Base-by-base conservation (phyloP, 2,888 invertebrate genomes). In the Andrena camellia region DNA sequence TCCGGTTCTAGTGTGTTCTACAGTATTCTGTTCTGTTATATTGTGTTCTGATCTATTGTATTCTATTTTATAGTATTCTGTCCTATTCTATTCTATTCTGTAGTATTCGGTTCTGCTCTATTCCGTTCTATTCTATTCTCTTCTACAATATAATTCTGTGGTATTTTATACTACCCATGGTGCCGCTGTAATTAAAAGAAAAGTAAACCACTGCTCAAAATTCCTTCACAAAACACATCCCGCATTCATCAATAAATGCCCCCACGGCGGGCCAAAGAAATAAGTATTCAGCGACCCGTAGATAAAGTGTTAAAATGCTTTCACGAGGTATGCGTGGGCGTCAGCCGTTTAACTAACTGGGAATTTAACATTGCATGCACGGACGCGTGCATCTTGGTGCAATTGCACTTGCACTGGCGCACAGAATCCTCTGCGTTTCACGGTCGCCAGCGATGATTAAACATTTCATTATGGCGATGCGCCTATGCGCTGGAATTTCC, bases 361-460 rank as follows among this genome's bases (percentile, higher is more conserved):
- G 57, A 64, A 62, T 33, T 73, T 23, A 29, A 48, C 4, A 20
- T 54, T 57, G 64, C 33, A n/a, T 57, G 42, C 60, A 48, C 57
- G 31, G 13, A 31, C 57, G 29, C 64, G 42, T 74, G 67, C 59
- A 67, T 74, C 67, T 74, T 67, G 67, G 59, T 13, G 67, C 74
- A 74, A 67, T 59, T 74, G 74, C 59, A 48, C 33, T 31, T 67
- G 48, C 42, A 74, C 35, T 60, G 57, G 17, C 33, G 73, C 73
- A 64, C 29, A 42, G 54, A 35, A 64, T 64, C 52, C 54, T 57
- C 64, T 33, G 63, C 26, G 64, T 73, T 73, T 73, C 73, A 73
- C 35, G 73, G 73, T 64, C 73, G 54, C 35, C 35, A n/a, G n/a
- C 42, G 73, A 31, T 64, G 73, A 73, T 64, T 73, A 73, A 73